Percentiles rank a stretch among this genome's conserved stretches.
phyloP scores from a whole-genome alignment of 2,113 vertebrate species.

The Mesocricetus auratus region DNA sequence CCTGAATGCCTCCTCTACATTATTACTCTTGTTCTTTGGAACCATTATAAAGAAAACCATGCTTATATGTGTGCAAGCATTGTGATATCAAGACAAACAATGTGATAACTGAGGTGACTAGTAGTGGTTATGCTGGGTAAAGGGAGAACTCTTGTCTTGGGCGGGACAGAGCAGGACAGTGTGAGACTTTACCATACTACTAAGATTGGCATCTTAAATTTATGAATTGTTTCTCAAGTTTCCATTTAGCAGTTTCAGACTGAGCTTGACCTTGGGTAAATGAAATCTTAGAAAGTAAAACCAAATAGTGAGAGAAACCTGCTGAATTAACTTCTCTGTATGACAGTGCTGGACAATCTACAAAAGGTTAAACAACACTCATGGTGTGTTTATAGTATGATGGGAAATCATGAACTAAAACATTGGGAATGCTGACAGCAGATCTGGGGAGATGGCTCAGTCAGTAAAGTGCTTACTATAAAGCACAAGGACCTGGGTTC shows the following conservation, averaged over 20 bases:
- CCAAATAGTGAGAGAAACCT: no score
- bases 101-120: not conserved
- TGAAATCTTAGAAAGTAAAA: not conserved
- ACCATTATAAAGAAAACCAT: not conserved
- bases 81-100: no score
- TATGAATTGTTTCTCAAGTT: not conserved
- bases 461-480: not conserved
- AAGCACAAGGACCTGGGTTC: not conserved
- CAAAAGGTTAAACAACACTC: not conserved
- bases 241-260: not conserved
- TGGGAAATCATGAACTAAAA: not conserved
- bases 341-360: not conserved
- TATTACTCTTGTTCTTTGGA: not conserved
- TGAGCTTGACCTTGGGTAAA: not conserved
- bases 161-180: not conserved
- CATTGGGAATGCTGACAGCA: not conserved
- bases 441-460: not conserved
- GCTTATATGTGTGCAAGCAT: not conserved
- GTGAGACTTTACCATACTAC: not conserved
- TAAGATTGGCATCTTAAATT: not conserved
- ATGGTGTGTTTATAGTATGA: not conserved
- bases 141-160: not conserved
- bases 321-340: not conserved
- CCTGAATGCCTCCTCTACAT: not conserved
- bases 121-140: not conserved